Conservation (phyloP, 2,113 vertebrate genomes). For the Mormoops blainvillei region DNA sequence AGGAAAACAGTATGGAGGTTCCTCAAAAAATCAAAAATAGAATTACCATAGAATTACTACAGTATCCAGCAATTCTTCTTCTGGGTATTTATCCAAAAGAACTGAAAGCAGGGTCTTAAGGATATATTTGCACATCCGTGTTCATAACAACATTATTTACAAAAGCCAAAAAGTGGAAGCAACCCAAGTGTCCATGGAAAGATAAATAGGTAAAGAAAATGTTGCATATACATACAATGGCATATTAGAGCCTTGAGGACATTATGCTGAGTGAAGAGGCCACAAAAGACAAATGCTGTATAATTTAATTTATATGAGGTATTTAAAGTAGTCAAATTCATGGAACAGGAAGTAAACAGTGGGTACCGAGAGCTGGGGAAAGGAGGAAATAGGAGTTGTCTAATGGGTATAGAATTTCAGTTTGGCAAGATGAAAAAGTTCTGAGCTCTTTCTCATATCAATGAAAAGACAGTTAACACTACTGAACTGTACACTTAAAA, state of each 20-base stretch:
- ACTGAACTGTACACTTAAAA: neutral
- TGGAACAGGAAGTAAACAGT: neutral
- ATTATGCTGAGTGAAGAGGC: neutral
- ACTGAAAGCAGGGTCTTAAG: neutral
- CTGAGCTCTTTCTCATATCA: neutral
- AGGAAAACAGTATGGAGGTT: neutral
- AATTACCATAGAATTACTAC: neutral
- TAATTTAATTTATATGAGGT: neutral
- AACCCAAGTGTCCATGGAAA: neutral
- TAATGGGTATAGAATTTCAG: neutral
- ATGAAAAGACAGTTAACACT: neutral
- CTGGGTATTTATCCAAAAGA: neutral
- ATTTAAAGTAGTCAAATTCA: neutral
- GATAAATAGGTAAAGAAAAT: neutral
- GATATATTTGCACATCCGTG: neutral
- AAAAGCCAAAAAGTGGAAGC: neutral
- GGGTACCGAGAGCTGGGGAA: neutral
- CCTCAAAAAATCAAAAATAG: slow-evolving; percentile 5
- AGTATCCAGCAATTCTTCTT: neutral
- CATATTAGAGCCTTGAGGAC: neutral
- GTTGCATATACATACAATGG: neutral
- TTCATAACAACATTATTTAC: neutral
- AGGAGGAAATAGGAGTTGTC: neutral
- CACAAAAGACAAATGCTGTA: neutral
- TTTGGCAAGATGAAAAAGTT: neutral